Evolutionary conservation across 2,888 invertebrate genomes (phyloP).

Genomic region (Heliconius ethilla): DNA sequence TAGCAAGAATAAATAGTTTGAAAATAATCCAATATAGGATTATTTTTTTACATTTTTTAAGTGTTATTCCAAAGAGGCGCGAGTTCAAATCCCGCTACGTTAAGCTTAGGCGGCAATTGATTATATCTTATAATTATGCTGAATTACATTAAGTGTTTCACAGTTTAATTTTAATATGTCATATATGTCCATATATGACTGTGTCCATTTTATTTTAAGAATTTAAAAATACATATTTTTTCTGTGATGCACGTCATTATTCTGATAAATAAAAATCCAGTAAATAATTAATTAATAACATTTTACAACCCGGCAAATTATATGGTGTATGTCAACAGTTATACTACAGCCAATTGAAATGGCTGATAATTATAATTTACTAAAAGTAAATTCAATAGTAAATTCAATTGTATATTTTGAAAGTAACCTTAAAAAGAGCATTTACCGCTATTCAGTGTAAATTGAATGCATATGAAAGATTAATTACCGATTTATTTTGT

Average conservation of each 20-base stretch:
- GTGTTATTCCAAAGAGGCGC: no score
- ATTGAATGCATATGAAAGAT: conserved; percentile 40
- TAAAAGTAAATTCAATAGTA: not conserved
- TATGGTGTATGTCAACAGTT: not conserved
- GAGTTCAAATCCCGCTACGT: no score
- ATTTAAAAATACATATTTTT: not conserved
- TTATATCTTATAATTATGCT: no score
- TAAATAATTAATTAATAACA: no score
- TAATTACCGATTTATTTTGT: conserved; percentile 44
- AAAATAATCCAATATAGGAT: no score
- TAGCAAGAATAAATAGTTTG: no score
- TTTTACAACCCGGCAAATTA: not conserved
- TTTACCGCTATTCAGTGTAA: conserved; percentile 35
- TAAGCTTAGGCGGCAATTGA: no score
- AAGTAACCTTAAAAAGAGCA: conserved; percentile 42
- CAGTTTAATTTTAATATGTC: no score
- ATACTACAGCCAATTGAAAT: not conserved
- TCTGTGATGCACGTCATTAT: not conserved
- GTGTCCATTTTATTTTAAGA: not conserved
- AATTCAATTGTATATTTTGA: conserved; percentile 31
- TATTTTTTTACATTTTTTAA: no score
- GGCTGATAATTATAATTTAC: not conserved
- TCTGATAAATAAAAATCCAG: not conserved
- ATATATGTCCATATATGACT: no score
- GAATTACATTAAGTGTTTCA: no score